A percentile compares a stretch with the other conserved stretches of the same genome.
phyloP scores from a whole-genome alignment of 2,113 vertebrate genomes.

The Alouatta palliata region DNA sequence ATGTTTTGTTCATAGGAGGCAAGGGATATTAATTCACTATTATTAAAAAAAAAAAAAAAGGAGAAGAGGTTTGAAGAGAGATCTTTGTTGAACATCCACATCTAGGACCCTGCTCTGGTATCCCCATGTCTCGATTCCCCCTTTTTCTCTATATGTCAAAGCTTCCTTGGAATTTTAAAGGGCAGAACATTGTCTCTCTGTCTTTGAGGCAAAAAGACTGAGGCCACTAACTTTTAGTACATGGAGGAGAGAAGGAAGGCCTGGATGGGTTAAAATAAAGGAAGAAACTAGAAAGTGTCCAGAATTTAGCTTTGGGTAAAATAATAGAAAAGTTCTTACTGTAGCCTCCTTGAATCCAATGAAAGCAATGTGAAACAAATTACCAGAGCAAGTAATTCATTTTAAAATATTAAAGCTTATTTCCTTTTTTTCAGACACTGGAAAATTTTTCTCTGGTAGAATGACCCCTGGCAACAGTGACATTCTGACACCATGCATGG shows the following conservation, averaged over 20 bases:
- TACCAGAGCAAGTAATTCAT: constrained; percentile 44
- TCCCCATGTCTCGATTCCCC: not conserved
- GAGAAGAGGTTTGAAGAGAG: not conserved
- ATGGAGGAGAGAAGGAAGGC: not conserved
- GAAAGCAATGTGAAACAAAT: constrained; percentile 60
- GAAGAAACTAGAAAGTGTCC: not conserved
- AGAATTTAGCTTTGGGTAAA: constrained; percentile 11
- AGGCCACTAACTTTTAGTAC: not conserved
- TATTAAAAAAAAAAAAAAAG: not conserved
- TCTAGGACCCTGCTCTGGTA: not conserved
- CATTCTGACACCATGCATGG: constrained; percentile 69
- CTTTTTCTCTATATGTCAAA: not conserved
- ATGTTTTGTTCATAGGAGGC: not conserved
- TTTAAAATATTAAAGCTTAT: constrained; percentile 73
- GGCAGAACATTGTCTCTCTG: not conserved
- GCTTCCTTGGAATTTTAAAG: not conserved
- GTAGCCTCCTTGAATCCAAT: constrained; percentile 20
- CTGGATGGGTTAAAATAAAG: constrained; percentile 9
- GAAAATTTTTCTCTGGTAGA: constrained; percentile 72
- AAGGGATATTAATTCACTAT: not conserved
- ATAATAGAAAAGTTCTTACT: constrained; percentile 8
- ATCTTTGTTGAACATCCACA: not conserved
- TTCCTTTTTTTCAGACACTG: constrained; percentile 24
- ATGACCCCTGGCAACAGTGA: constrained; percentile 69
- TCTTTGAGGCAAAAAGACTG: constrained; percentile 3